A percentile compares a stretch with the other conserved stretches of the same genome.
Evolutionary conservation across 2,113 vertebrate species (phyloP).

Genomic region (Chroicocephalus ridibundus): DNA sequence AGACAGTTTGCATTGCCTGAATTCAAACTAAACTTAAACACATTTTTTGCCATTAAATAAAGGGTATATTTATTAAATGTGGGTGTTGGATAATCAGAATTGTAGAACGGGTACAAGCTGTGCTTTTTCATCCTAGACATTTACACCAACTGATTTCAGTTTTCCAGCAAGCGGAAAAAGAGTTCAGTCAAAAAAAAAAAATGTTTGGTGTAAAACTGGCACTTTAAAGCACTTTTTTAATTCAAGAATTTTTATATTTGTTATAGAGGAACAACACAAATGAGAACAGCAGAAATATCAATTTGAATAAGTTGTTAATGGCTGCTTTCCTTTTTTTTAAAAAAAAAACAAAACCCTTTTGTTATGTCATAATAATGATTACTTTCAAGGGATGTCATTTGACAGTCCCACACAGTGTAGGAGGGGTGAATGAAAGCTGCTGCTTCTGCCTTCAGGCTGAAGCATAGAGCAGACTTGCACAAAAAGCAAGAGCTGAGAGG

Average conservation of each 20-base stretch:
- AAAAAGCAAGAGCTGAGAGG: not conserved
- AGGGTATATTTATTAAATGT: not conserved
- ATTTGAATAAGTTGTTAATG: not conserved
- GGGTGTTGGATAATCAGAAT: slow-evolving; percentile 6
- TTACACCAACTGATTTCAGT: not conserved
- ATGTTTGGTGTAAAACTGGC: not conserved
- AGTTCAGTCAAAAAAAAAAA: not conserved
- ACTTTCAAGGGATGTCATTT: slow-evolving; percentile 11
- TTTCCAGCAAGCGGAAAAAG: not conserved
- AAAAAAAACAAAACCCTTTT: not conserved
- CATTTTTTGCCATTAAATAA: not conserved
- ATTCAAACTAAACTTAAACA: slow-evolving; percentile 8
- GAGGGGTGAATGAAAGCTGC: not conserved
- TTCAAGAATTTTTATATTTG: not conserved
- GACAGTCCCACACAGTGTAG: slow-evolving; percentile 5
- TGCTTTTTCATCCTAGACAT: slow-evolving; percentile 31
- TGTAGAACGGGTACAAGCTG: slow-evolving; percentile 12
- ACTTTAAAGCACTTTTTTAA: not conserved
- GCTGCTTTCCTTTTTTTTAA: not conserved
- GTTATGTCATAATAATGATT: slow-evolving; percentile 26
- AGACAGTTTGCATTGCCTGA: not conserved
- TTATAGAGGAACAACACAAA: not conserved
- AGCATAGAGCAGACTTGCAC: not conserved
- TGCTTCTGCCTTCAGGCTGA: slow-evolving; percentile 17
- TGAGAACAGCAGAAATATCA: not conserved